A percentile compares a stretch with the other conserved stretches of the same genome.
These are phyloP conservation scores for Drosophila pallidifrons DNA, from an alignment of 1,140 invertebrate genomes.

Conservation along the genomic window DNA sequence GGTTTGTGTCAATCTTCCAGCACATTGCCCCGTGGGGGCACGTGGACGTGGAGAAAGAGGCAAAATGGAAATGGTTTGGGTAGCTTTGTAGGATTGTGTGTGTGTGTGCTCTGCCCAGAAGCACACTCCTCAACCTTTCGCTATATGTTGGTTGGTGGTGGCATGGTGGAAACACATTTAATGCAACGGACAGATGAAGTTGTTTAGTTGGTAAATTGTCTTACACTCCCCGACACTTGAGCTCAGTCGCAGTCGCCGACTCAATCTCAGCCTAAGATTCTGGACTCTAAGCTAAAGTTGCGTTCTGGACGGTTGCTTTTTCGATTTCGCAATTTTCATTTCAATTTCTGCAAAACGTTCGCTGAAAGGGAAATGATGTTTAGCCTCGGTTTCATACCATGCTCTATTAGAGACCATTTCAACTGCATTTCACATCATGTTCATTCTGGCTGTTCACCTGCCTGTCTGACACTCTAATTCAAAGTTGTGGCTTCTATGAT, in stretches of 20 bases:
- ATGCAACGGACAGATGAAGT: conserved; percentile 75
- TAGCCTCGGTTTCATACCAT: conserved; percentile 47
- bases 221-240: conserved; percentile 26
- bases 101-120: conserved; percentile 13
- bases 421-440: not conserved
- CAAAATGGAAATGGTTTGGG: not conserved
- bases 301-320: conserved; percentile 54
- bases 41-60: conserved; percentile 6
- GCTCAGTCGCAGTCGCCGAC: not conserved
- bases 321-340: conserved; percentile 77
- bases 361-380: conserved; percentile 83
- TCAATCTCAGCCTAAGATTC: not conserved
- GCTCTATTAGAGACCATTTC: conserved; percentile 69
- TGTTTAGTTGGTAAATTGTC: conserved; percentile 77
- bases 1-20: conserved; percentile 84
- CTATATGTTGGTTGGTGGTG: not conserved
- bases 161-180: conserved; percentile 62
- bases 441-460: conserved; percentile 29
- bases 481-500: conserved; percentile 57
- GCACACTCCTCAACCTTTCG: conserved; percentile 19
- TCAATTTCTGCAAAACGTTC: conserved; percentile 72
- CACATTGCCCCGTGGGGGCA: conserved; percentile 40
- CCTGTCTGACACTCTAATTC: conserved; percentile 59
- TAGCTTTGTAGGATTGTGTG: not conserved
- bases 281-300: not conserved